Evolutionary conservation across 2,113 vertebrate genomes (phyloP).

Genomic region (Accipiter virgatus): DNA sequence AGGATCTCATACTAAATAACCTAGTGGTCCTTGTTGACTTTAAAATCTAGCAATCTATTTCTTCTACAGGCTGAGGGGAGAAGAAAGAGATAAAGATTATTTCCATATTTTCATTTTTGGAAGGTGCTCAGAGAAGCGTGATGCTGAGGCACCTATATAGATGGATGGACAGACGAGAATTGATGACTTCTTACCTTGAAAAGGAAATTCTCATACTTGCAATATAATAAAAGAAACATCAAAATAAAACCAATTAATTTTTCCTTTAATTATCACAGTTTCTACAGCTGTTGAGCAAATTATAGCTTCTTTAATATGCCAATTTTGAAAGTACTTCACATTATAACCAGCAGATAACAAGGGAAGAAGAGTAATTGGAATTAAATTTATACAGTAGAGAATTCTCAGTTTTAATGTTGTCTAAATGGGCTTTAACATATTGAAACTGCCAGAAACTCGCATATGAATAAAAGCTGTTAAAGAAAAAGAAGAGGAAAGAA

Average conservation of each 20-base stretch:
- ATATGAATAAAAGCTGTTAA: constrained; percentile 44
- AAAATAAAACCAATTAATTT: constrained; percentile 67
- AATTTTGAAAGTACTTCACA: constrained; percentile 59
- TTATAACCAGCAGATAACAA: constrained; percentile 64
- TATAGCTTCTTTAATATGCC: constrained; percentile 63
- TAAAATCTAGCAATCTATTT: constrained; percentile 40
- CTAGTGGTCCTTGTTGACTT: constrained; percentile 20
- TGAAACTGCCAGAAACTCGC: constrained; percentile 62
- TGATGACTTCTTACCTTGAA: background rate
- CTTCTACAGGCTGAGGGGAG: background rate
- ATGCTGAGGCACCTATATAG: background rate
- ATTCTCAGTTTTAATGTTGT: constrained; percentile 63
- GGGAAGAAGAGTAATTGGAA: constrained; percentile 69
- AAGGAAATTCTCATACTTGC: constrained; percentile 4
- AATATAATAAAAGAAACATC: constrained; percentile 46
- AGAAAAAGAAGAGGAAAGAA: background rate
- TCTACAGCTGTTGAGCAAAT: constrained; percentile 68
- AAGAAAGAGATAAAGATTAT: constrained; percentile 43
- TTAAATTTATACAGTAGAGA: constrained; percentile 68
- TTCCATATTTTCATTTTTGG: constrained; percentile 39
- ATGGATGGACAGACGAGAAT: background rate
- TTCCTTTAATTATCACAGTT: constrained; percentile 61
- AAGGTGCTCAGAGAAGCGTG: background rate
- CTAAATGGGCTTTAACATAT: constrained; percentile 73
- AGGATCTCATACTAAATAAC: constrained; percentile 30